A percentile compares a stretch with the other conserved stretches of the same genome.
Evolutionary conservation across 1,140 invertebrate genomes (phyloP).

Genomic region (Antheraea pernyi): DNA sequence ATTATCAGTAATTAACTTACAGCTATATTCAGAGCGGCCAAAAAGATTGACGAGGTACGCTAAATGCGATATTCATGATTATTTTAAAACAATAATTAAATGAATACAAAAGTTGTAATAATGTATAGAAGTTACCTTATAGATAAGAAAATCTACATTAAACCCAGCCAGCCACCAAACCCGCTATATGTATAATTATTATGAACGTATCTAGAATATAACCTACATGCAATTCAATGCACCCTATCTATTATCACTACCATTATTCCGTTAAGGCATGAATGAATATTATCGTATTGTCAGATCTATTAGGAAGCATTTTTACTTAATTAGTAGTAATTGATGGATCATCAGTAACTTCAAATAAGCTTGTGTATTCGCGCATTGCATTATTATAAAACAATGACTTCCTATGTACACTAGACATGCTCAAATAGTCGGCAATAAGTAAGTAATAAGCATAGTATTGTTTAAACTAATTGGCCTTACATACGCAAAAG

Average conservation of each 20-base stretch:
- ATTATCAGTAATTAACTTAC: no score
- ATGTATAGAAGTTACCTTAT: conserved; percentile 67
- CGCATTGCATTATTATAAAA: not conserved
- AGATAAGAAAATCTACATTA: conserved; percentile 70
- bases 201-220: conserved; percentile 37
- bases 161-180: conserved; percentile 53
- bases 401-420: not conserved
- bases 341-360: conserved; percentile 65
- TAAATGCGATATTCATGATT: conserved; percentile 14
- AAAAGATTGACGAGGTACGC: not conserved
- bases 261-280: conserved; percentile 69
- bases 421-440: not conserved
- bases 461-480: no score
- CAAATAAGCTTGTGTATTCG: conserved; percentile 6
- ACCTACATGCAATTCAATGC: conserved; percentile 66
- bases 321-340: conserved; percentile 73
- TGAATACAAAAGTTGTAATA: conserved; percentile 35
- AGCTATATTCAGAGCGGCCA: no score
- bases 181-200: conserved; percentile 19
- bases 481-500: no score
- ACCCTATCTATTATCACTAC: conserved; percentile 65
- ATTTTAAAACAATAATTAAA: conserved; percentile 19
- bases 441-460: no score
- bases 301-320: conserved; percentile 77
- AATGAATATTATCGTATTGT: conserved; percentile 71